These are phyloP conservation scores for Bombyx mandarina DNA, from an alignment of 1,140 invertebrate genomes.

Conservation along the genomic window DNA sequence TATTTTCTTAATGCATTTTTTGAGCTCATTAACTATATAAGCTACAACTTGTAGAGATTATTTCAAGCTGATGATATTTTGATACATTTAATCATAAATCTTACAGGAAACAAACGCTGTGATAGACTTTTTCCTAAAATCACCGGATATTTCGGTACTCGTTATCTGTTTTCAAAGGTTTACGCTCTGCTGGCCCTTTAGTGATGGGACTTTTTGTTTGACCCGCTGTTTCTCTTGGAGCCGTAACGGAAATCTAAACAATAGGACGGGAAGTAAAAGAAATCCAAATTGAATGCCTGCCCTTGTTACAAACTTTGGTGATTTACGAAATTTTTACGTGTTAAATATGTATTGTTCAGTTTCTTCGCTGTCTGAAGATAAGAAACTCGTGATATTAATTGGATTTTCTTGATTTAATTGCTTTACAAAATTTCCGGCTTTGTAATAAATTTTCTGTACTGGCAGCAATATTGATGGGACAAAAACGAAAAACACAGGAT, in stretches of 20 bases:
- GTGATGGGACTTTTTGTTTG: slow-evolving; percentile 29
- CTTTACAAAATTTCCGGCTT: too few relatives aligned
- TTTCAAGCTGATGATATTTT: neutral
- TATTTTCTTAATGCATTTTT: neutral
- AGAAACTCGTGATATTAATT: too few relatives aligned
- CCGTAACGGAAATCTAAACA: slow-evolving; percentile 34
- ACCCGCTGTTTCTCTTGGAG: slow-evolving; percentile 23
- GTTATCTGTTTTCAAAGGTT: slow-evolving; percentile 26
- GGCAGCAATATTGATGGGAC: too few relatives aligned
- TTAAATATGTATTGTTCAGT: neutral
- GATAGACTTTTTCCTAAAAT: slow-evolving; percentile 5
- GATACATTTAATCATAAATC: too few relatives aligned
- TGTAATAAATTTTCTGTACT: too few relatives aligned
- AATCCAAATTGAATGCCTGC: slow-evolving; percentile 26
- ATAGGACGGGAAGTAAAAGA: slow-evolving; percentile 31
- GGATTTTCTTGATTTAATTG: too few relatives aligned
- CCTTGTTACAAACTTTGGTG: slow-evolving; percentile 22
- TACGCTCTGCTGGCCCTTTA: slow-evolving; percentile 27
- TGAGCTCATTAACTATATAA: neutral
- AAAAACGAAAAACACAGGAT: too few relatives aligned
- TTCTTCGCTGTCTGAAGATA: too few relatives aligned
- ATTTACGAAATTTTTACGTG: slow-evolving; percentile 17
- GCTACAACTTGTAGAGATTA: too few relatives aligned
- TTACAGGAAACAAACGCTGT: too few relatives aligned
- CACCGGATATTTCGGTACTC: slow-evolving; percentile 18